phyloP scores from a whole-genome alignment of 2,888 invertebrate genomes.

The Drosophila incognita region DNA sequence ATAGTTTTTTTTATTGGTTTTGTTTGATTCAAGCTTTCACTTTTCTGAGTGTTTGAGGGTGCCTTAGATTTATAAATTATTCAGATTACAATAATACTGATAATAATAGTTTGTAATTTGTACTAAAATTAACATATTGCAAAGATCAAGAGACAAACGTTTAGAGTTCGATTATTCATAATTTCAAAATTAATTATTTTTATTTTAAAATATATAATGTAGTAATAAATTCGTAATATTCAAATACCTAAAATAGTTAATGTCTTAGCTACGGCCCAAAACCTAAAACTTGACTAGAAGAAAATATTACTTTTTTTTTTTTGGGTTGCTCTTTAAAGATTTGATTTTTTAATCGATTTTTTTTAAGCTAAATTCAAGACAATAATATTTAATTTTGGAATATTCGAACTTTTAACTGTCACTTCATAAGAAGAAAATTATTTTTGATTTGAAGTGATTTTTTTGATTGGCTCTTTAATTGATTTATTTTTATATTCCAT shows the following conservation, averaged over 20 bases:
- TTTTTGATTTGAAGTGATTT: neutral
- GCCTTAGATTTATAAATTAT: neutral
- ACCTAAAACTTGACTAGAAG: neutral
- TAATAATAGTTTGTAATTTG: neutral
- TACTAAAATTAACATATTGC: too few relatives aligned
- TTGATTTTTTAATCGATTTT: too few relatives aligned
- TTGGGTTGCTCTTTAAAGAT: neutral
- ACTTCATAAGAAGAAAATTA: neutral
- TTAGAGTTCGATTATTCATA: neutral
- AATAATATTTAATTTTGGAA: neutral
- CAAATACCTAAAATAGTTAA: neutral
- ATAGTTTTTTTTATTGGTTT: neutral
- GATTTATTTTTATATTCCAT: neutral
- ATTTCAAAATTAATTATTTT: neutral
- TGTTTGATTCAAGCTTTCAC: neutral
- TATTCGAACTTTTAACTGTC: neutral
- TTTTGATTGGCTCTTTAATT: neutral
- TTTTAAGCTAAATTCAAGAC: neutral
- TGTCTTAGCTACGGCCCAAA: neutral
- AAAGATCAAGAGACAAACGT: too few relatives aligned
- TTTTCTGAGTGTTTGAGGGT: neutral
- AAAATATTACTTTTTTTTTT: neutral
- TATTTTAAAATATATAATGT: neutral
- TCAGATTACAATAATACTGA: neutral
- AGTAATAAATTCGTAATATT: neutral